Percentiles rank a stretch among this genome's conserved stretches.
These are phyloP conservation scores for Stenichneumon culpator DNA, from an alignment of 2,888 invertebrate genomes.

Conservation along the genomic window DNA sequence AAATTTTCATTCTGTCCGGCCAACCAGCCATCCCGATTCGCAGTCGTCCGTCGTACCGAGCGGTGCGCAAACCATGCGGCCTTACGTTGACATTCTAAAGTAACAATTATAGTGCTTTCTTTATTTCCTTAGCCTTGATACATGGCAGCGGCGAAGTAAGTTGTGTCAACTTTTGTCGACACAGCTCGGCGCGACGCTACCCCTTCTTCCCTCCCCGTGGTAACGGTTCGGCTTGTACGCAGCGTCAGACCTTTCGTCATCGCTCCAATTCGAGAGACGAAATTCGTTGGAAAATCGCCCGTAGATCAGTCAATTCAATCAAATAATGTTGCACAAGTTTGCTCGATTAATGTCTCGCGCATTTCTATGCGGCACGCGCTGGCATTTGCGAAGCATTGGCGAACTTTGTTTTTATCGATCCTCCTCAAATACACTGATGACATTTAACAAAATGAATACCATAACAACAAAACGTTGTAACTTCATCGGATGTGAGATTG, in stretches of 20 bases:
- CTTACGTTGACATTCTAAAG: not conserved
- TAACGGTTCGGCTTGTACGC: not conserved
- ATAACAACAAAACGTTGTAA: not conserved
- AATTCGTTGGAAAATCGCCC: not conserved
- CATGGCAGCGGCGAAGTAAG: not conserved
- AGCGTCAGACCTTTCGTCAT: not conserved
- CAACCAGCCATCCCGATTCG: not conserved
- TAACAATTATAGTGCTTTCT: constrained; percentile 2
- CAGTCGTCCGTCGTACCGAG: not conserved
- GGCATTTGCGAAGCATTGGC: not conserved
- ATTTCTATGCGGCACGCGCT: not conserved
- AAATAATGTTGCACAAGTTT: not conserved
- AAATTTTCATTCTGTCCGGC: not conserved
- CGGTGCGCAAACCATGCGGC: not conserved
- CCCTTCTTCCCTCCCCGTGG: not conserved
- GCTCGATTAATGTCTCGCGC: not conserved
- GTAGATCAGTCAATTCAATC: not conserved
- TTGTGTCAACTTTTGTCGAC: constrained; percentile 12
- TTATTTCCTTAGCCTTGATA: constrained; percentile 1
- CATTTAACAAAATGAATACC: no score
- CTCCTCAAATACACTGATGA: no score
- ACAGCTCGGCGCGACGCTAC: not conserved
- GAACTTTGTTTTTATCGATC: not conserved
- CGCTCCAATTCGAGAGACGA: not conserved
- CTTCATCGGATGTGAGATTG: not conserved